A percentile compares a stretch with the other conserved stretches of the same genome.
Conservation (phyloP, 2,888 invertebrate genomes). For the Lypha dubia region DNA sequence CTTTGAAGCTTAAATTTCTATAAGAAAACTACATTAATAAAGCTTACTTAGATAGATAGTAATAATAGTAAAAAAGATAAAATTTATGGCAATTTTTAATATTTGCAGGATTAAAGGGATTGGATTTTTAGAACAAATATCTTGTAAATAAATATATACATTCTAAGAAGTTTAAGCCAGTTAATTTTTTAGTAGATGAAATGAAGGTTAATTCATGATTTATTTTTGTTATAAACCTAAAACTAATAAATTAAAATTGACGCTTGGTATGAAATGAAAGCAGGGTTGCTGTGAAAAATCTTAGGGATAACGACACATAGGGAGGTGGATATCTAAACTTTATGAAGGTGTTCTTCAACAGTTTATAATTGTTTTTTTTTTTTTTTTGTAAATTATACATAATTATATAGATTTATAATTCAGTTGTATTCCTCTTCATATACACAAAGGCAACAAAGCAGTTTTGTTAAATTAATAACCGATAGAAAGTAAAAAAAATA, state of each 20-base stretch:
- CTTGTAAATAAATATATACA: constrained; percentile 51
- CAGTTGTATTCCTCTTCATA: background rate
- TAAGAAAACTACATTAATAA: constrained; percentile 30
- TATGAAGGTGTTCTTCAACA: background rate
- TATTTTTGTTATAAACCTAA: constrained; percentile 35
- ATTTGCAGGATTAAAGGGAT: constrained; percentile 19
- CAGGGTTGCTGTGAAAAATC: constrained; percentile 9
- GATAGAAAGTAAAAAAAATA: constrained; percentile 10
- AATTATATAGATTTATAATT: background rate
- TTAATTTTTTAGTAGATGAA: constrained; percentile 8
- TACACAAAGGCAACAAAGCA: background rate
- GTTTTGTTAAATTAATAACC: constrained; percentile 21
- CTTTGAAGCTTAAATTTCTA: constrained; percentile 40
- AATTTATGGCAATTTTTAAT: constrained; percentile 8
- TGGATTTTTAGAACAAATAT: constrained; percentile 3
- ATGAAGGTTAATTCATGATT: constrained; percentile 31
- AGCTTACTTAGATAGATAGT: constrained; percentile 37
- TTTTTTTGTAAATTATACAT: too few species aligned
- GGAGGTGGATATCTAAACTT: constrained; percentile 1
- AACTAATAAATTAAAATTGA: constrained; percentile 43
- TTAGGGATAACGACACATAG: constrained; percentile 28
- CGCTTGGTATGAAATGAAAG: constrained; percentile 6
- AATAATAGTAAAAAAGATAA: background rate
- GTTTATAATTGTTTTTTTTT: too few species aligned
- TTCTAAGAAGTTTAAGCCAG: constrained; percentile 18